Conservation (phyloP, 2,888 invertebrate species). For the Acrocera orbiculus region DNA sequence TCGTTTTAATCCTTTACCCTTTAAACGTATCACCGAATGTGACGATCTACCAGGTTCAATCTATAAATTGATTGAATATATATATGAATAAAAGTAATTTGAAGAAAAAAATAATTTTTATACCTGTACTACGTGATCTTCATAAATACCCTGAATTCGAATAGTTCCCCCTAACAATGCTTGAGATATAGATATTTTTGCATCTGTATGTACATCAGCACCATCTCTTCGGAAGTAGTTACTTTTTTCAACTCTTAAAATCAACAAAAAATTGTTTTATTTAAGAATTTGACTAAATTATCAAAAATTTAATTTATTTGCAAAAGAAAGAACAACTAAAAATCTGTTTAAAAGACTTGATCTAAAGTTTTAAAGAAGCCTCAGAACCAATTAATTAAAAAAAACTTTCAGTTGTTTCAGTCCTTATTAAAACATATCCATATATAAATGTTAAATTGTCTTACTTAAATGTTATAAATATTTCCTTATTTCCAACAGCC, state of each 20-base stretch:
- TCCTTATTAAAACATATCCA: neutral
- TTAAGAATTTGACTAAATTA: too few relatives aligned
- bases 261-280: neutral
- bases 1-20: slow-evolving; percentile 83
- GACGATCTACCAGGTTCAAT: slow-evolving; percentile 86
- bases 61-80: slow-evolving; percentile 32
- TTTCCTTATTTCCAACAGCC: slow-evolving; percentile 75
- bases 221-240: slow-evolving; percentile 84
- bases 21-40: slow-evolving; percentile 67
- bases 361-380: too few relatives aligned
- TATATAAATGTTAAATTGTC: neutral
- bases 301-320: too few relatives aligned
- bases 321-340: too few relatives aligned
- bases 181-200: slow-evolving; percentile 74
- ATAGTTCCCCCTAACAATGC: slow-evolving; percentile 87
- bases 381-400: too few relatives aligned
- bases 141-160: slow-evolving; percentile 84
- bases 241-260: slow-evolving; percentile 60
- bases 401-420: too few relatives aligned
- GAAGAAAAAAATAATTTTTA: slow-evolving; percentile 7
- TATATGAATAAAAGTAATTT: neutral
- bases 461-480: slow-evolving; percentile 70
- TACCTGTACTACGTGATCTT: slow-evolving; percentile 80
- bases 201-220: slow-evolving; percentile 90
- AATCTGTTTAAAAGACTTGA: neutral